Percentiles rank a stretch among this genome's conserved stretches.
Conservation (phyloP, 37 sponge, comb jelly and placozoan genomes). For the Beroe ovata region DNA sequence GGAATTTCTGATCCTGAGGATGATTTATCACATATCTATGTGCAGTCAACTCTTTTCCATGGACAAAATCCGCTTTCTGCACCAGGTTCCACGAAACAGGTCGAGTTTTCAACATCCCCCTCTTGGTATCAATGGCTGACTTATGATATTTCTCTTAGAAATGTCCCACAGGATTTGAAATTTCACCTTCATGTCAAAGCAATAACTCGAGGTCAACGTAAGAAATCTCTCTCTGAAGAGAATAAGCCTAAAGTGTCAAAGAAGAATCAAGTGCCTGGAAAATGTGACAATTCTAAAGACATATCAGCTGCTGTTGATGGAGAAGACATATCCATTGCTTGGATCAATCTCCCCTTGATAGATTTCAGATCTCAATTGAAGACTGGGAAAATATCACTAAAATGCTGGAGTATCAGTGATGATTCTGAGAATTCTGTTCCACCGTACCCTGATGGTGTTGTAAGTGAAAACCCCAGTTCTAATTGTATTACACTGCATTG, state of each 20-base stretch:
- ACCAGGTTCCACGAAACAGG: conserved; percentile 56
- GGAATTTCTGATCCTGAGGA: conserved; percentile 6
- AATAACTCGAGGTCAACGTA: conserved; percentile 34
- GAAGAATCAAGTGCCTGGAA: background rate
- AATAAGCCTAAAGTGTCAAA: conserved; percentile 27
- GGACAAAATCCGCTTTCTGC: conserved; percentile 42
- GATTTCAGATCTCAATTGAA: conserved; percentile 53
- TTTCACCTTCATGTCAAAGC: conserved; percentile 54
- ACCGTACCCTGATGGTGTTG: conserved; percentile 50
- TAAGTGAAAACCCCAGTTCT: conserved; percentile 14
- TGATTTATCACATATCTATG: conserved; percentile 24
- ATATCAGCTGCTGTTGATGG: background rate
- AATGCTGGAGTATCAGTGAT: conserved; percentile 21
- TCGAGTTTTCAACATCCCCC: background rate
- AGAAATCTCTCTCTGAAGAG: conserved; percentile 20
- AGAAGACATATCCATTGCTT: conserved; percentile 51
- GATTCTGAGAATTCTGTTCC: conserved; percentile 2
- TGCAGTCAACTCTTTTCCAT: conserved; percentile 30
- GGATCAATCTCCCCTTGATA: conserved; percentile 38
- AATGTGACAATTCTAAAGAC: background rate
- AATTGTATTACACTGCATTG: background rate
- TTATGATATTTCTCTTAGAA: conserved; percentile 43
- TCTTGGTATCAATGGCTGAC: conserved; percentile 65
- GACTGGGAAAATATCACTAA: conserved; percentile 25
- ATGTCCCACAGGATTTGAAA: conserved; percentile 41